Conservation (phyloP, 2,113 vertebrate genomes). For the Emydocephalus ijimae region DNA sequence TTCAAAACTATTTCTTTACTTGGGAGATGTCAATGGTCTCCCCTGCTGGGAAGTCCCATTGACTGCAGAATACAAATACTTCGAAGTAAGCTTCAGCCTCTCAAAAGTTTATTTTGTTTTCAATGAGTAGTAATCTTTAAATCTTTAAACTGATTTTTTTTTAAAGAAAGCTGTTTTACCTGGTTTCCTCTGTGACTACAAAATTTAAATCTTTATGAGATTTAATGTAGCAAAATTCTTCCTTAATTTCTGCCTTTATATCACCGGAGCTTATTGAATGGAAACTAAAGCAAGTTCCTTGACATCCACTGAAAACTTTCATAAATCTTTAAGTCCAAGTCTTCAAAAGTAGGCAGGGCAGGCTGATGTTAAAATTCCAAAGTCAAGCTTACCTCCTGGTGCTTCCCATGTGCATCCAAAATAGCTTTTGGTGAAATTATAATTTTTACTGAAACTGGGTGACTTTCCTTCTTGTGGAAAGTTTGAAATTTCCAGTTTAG, state of each 20-base stretch:
- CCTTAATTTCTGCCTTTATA: neutral
- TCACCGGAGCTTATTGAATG: neutral
- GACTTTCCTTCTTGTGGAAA: neutral
- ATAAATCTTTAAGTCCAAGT: neutral
- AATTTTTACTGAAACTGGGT: neutral
- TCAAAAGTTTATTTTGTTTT: neutral
- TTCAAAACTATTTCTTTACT: neutral
- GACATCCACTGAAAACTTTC: neutral
- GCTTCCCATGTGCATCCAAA: neutral
- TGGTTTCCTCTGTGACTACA: neutral
- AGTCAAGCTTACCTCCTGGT: neutral
- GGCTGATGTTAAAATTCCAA: neutral
- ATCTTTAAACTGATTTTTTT: neutral
- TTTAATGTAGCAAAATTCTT: neutral
- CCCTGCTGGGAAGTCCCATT: neutral
- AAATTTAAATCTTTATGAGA: neutral
- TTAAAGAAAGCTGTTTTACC: neutral
- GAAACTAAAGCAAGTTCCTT: neutral
- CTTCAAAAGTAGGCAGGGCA: neutral
- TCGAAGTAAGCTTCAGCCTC: neutral
- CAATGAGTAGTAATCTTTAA: neutral
- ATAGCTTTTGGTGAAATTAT: neutral
- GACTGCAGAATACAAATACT: neutral
- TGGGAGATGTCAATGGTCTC: neutral
- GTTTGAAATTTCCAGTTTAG: neutral